Conservation (phyloP, 2,888 invertebrate species). For the Mayetiola destructor region DNA sequence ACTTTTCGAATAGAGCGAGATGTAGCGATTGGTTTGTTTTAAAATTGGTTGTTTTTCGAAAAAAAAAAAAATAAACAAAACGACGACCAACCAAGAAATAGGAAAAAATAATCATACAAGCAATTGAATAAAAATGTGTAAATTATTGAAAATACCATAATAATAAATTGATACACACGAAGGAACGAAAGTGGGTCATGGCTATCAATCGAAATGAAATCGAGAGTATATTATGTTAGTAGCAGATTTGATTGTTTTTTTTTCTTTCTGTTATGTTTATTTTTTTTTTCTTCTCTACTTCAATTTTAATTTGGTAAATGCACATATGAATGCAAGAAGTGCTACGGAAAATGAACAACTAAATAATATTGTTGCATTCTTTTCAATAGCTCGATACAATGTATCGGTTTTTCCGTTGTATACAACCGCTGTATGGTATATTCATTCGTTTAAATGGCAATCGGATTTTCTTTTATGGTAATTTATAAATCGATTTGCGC, state of each 20-base stretch:
- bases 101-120: conserved; percentile 5
- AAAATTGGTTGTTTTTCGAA: background rate
- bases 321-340: conserved; percentile 7
- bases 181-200: conserved; percentile 15
- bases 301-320: no score
- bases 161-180: conserved; percentile 11
- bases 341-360: no score
- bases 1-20: background rate
- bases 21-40: no score
- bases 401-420: no score
- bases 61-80: conserved; percentile 2
- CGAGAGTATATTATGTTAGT: conserved; percentile 13
- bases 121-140: conserved; percentile 11
- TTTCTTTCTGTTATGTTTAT: background rate
- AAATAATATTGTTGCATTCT: no score
- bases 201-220: conserved; percentile 14
- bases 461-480: no score
- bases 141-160: conserved; percentile 12
- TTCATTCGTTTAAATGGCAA: no score
- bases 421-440: no score
- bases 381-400: no score
- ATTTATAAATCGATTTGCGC: no score
- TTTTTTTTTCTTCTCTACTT: conserved; percentile 10
- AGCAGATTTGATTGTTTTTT: background rate
- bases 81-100: background rate